Evolutionary conservation across 2,113 vertebrate genomes (phyloP).

Genomic region (Ictalurus punctatus): DNA sequence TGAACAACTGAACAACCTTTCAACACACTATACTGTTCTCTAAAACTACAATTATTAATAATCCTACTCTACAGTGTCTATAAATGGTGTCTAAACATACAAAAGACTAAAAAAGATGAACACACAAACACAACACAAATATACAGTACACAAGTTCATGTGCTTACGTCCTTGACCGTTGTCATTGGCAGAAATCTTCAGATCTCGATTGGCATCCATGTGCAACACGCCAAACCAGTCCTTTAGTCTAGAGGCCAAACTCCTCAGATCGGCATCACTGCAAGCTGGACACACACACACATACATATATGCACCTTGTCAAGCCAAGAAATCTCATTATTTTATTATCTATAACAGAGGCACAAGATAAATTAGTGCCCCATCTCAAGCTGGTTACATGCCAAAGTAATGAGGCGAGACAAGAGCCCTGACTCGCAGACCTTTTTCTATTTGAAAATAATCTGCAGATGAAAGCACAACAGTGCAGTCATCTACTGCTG

Average conservation of each 20-base stretch:
- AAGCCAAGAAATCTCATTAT: not conserved
- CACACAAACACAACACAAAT: slow-evolving; percentile 44
- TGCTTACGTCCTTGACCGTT: slow-evolving; percentile 84
- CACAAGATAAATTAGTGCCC: not conserved
- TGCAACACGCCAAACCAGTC: slow-evolving; percentile 95
- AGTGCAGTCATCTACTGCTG: not conserved
- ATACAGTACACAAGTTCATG: slow-evolving; percentile 3
- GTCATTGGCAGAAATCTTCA: slow-evolving; percentile 82
- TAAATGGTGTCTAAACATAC: not conserved
- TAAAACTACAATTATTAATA: not conserved
- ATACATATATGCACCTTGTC: not conserved
- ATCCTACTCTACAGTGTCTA: not conserved
- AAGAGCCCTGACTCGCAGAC: not conserved
- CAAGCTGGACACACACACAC: slow-evolving; percentile 73
- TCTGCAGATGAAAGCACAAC: slow-evolving; percentile 19
- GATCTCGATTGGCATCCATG: slow-evolving; percentile 88
- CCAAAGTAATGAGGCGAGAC: slow-evolving; percentile 9
- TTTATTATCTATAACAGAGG: not conserved
- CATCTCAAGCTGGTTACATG: not conserved
- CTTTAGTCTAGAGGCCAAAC: slow-evolving; percentile 87
- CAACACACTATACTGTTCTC: not conserved
- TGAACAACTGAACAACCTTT: slow-evolving; percentile 38
- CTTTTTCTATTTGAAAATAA: not conserved
- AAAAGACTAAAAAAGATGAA: slow-evolving; percentile 8
- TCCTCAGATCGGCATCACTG: slow-evolving; percentile 87